phyloP scores from a whole-genome alignment of 2,888 invertebrate genomes.

The Tenthredo mesomela region DNA sequence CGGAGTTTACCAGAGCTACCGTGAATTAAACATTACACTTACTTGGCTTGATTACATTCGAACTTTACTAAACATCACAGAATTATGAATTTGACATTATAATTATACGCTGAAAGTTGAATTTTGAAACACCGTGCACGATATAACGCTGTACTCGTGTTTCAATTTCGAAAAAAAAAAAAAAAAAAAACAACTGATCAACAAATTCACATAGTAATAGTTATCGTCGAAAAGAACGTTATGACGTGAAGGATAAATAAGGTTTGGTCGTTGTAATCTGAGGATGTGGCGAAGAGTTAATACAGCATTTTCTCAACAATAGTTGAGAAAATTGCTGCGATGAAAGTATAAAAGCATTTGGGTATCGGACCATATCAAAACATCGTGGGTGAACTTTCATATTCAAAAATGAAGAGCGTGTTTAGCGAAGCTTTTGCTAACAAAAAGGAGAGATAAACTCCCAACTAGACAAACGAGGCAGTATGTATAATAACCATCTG shows the following conservation, averaged over 20 bases:
- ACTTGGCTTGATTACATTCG: background rate
- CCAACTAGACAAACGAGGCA: slow-evolving; percentile 16
- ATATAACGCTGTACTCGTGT: background rate
- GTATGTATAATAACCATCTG: background rate
- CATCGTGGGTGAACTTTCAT: background rate
- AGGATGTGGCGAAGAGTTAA: slow-evolving; percentile 11
- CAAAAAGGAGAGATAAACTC: background rate
- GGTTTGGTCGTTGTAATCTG: background rate
- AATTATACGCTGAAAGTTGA: background rate
- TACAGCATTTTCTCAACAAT: background rate
- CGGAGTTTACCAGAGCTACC: background rate
- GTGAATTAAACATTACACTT: slow-evolving; percentile 22
- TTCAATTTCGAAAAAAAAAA: background rate
- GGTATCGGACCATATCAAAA: background rate
- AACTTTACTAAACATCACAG: background rate
- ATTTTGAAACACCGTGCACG: background rate
- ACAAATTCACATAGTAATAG: background rate
- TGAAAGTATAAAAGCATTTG: background rate
- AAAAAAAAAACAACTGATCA: too few species aligned
- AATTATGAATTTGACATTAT: background rate
- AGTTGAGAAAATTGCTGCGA: background rate
- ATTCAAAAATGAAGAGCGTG: slow-evolving; percentile 3
- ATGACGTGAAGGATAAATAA: background rate
- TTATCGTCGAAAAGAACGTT: background rate
- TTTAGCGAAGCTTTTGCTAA: background rate